A percentile compares a stretch with the other conserved stretches of the same genome.
These are phyloP conservation scores for Parauchenoglanis ngamensis DNA, from an alignment of 2,797 vertebrate genomes.

Conservation along the genomic window DNA sequence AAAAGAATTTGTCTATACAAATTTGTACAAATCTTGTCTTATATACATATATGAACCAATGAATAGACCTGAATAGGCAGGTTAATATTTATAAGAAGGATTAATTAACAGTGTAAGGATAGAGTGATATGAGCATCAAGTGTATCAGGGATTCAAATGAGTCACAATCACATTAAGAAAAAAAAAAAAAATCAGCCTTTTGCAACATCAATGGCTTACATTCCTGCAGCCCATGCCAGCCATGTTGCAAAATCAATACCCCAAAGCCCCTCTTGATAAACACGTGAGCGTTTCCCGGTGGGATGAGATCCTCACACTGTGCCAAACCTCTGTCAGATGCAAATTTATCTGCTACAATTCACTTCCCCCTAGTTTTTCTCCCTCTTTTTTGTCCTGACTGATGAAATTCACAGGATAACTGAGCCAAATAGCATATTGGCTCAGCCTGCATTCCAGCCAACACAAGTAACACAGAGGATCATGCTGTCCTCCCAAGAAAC, in stretches of 20 bases:
- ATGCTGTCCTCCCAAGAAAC: slow-evolving; percentile 44
- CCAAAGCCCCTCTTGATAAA: slow-evolving; percentile 62
- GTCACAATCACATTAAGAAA: background rate
- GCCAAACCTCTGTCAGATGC: slow-evolving; percentile 62
- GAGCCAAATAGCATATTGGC: slow-evolving; percentile 33
- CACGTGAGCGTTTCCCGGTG: slow-evolving; percentile 55
- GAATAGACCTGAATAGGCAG: background rate
- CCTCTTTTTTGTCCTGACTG: slow-evolving; percentile 44
- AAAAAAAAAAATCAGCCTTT: slow-evolving; percentile 41
- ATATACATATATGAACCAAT: too few relatives aligned
- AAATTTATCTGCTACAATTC: slow-evolving; percentile 58
- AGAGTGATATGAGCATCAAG: background rate
- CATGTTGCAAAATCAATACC: slow-evolving; percentile 72
- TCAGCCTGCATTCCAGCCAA: slow-evolving; percentile 26
- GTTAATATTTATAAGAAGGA: background rate
- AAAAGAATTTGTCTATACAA: background rate
- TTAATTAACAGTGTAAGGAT: background rate
- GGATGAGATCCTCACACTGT: slow-evolving; percentile 45
- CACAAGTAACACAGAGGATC: slow-evolving; percentile 46
- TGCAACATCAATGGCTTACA: slow-evolving; percentile 57
- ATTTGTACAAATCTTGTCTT: too few relatives aligned
- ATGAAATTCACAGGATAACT: slow-evolving; percentile 53
- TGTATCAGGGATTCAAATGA: slow-evolving; percentile 14
- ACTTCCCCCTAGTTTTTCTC: slow-evolving; percentile 37
- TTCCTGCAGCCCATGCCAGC: slow-evolving; percentile 55